Base-by-base conservation (phyloP, 2,888 invertebrate genomes). In the Ornithoptera alexandrae region DNA sequence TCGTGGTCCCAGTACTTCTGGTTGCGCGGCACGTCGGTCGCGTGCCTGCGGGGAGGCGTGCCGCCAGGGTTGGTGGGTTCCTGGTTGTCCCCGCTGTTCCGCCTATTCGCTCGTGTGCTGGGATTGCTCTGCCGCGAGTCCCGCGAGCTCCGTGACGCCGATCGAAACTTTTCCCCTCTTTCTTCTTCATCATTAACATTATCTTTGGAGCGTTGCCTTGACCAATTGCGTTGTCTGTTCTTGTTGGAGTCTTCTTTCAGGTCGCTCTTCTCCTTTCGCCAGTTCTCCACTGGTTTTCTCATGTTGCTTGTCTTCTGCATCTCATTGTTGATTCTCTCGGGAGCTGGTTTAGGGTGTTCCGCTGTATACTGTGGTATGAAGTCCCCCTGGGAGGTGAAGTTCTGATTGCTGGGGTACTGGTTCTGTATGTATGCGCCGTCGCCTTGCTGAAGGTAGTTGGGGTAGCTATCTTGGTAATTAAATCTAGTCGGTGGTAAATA, bases 1-100 rank as follows among this genome's bases (percentile, higher is more conserved):
- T 92, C 92, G 36, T 92, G 92, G 74, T 91, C 92, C 92, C 92
- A 92, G 58, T 92, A 92, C 67, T 91, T 92, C 1, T 88, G 83
- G 73, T 85, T 90, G 60, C 92, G 77, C 0, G 92, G 92, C 0
- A 91, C 91, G 6, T 92, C 92, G 0, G 86, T 83, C 0, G 89
- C 91, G 39, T 90, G 90, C 42, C 88, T 79, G 3, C 85, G 73
- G 0, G 83, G 83, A 0, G 85, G 86, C 0, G 85, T 82, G 67
- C 84, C 88, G 0, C 77, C 80, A 0, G 75, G 68, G 15, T 53
- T 67, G 0, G 36, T 70, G 1, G 62, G 71, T 62, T 74, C 74
- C 1, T 74, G 71, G 4, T 62, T 80, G 18, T 89, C 89, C 0
- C 79, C 84, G 56, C 89, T 89, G 71, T 83, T 85, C 1, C 88